Percentiles rank a stretch among this genome's conserved stretches.
phyloP scores from a whole-genome alignment of 2,888 invertebrate genomes.

The Lithophane leautieri region DNA sequence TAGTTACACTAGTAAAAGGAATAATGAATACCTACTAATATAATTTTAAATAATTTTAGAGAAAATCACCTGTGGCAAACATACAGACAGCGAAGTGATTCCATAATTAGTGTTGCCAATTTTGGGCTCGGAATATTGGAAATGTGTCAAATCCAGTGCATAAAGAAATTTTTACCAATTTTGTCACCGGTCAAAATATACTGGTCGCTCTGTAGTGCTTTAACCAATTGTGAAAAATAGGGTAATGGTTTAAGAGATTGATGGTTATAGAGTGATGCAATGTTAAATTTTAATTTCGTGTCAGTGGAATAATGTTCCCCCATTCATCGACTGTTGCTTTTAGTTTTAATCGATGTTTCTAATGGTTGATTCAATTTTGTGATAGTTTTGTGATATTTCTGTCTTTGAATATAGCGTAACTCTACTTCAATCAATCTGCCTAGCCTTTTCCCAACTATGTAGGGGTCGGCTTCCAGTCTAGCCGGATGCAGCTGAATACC shows the following conservation, averaged over 20 bases:
- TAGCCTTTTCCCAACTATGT: background rate
- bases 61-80: background rate
- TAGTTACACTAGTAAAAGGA: background rate
- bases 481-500: background rate
- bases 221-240: slow-evolving; percentile 56
- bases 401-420: background rate
- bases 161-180: slow-evolving; percentile 3
- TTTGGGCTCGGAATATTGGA: background rate
- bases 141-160: background rate
- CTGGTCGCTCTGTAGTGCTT: slow-evolving; percentile 29
- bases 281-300: slow-evolving; percentile 43
- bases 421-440: background rate
- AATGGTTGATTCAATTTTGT: slow-evolving; percentile 12
- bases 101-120: background rate
- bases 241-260: slow-evolving; percentile 58
- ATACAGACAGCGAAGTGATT: background rate
- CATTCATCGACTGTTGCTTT: slow-evolving; percentile 10
- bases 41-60: background rate
- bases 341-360: slow-evolving; percentile 12
- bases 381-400: slow-evolving; percentile 3
- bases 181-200: slow-evolving; percentile 14
- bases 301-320: slow-evolving; percentile 25
- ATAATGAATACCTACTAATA: background rate
- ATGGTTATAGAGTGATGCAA: slow-evolving; percentile 48
- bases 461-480: background rate